Evolutionary conservation across 2,888 invertebrate species (phyloP), one percentile per base, ranked within the genome.

Genomic region (Linhomoeus sp.): DNA sequence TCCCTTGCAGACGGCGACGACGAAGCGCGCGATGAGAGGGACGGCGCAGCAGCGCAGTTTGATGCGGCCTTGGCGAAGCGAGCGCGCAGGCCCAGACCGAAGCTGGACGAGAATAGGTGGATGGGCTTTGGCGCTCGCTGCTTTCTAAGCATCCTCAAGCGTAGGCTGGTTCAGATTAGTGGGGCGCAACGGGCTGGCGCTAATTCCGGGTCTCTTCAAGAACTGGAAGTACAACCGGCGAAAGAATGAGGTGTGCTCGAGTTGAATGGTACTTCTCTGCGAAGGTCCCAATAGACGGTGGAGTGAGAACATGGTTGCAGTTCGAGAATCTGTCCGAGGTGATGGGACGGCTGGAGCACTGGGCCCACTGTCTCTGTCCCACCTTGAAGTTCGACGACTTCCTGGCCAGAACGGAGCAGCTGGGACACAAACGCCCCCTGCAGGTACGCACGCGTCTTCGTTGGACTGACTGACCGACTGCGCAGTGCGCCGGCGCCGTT

Each of bases 311-410:
- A 23, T 26, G 24, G 15, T 52, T 55, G 12, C 50, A 90, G 67
- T 77, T 76, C 54, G 73, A 77, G 45, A 88, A 92, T 67, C 68
- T 94, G 37, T 76, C 81, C 56, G 66, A 76, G 50, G 70, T 90
- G 0, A 73, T 94, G 70, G 78, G 79, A 46, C 77, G 77, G 48
- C 64, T 90, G 46, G 84, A 90, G 58, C 85, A 90, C 62, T 94
- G 92, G 92, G 80, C 80, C 0, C 87, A 90, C 67, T 73, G 88
- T 44, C 68, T 94, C 53, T 88, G 79, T 67, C 90, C 92, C 0
- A 83, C 80, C 61, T 79, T 80, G 61, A 75, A 78, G 17, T 92
- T 90, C 67, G 81, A 81, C 60, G 86, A 88, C 65, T 79, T 81
- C 52, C 67, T 90, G 2, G 72, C 73, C n/a, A 75, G 75, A 61